Percentiles rank a stretch among this genome's conserved stretches.
These are phyloP conservation scores for Geophilus truncorum DNA, from an alignment of 2,888 invertebrate genomes.

Conservation along the genomic window DNA sequence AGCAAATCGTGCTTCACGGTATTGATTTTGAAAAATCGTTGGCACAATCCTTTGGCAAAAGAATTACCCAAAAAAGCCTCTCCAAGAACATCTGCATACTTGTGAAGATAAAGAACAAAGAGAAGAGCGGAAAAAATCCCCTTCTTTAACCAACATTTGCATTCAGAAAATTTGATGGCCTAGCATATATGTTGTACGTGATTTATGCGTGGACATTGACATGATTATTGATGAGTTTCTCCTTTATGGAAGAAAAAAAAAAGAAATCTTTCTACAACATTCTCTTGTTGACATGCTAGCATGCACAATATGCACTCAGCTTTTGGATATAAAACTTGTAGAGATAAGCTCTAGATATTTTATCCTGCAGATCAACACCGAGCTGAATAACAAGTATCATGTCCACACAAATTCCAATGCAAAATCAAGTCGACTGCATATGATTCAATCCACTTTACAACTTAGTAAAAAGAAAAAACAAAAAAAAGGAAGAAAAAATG, in stretches of 20 bases:
- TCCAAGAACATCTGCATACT: conserved; percentile 16
- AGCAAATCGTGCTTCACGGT: background rate
- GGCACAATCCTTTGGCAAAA: conserved; percentile 20
- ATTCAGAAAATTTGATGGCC: conserved; percentile 20
- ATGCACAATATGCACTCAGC: conserved; percentile 16
- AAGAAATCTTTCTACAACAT: background rate
- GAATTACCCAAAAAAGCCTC: background rate
- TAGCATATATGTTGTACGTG: conserved; percentile 19
- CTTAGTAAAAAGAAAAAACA: background rate
- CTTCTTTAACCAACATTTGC: conserved; percentile 2
- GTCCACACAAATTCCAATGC: conserved; percentile 16
- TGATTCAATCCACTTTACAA: conserved; percentile 2
- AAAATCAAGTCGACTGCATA: background rate
- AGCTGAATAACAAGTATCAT: conserved; percentile 20
- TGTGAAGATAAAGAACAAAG: background rate
- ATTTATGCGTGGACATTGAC: conserved; percentile 30
- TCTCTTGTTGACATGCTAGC: conserved; percentile 12
- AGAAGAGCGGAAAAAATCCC: background rate
- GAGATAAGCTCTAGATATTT: conserved; percentile 16
- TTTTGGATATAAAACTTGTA: conserved; percentile 12
- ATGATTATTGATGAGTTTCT: conserved; percentile 23
- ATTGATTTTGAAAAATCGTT: conserved; percentile 20
- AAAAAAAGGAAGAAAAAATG: background rate
- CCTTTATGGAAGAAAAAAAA: background rate
- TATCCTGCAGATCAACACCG: conserved; percentile 4